Evolutionary conservation across 2,797 vertebrate genomes (phyloP).

Genomic region (Tadarida brasiliensis): DNA sequence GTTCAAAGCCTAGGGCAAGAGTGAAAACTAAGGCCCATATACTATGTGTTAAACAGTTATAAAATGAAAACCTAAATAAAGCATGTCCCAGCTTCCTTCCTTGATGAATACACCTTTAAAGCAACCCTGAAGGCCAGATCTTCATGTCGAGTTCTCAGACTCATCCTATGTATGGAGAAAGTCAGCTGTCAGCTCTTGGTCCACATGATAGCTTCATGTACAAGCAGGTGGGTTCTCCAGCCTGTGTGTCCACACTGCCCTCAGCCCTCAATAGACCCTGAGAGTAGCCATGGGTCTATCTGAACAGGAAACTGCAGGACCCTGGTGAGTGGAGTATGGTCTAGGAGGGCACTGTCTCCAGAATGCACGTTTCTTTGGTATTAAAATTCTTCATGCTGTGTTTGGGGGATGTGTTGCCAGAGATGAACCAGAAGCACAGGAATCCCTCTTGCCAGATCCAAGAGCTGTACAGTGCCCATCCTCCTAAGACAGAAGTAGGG

Average conservation of each 20-base stretch:
- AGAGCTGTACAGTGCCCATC: background rate
- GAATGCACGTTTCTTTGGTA: background rate
- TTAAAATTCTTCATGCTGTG: background rate
- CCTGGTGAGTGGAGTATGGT: background rate
- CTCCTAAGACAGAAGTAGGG: background rate
- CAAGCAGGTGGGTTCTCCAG: background rate
- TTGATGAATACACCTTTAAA: background rate
- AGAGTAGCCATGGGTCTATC: background rate
- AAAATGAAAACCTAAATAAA: slow-evolving; percentile 55
- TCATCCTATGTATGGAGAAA: background rate
- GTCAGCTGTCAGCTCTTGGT: background rate
- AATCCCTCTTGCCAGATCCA: background rate
- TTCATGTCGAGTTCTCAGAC: background rate
- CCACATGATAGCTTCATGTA: fast-evolving
- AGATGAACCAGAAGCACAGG: background rate
- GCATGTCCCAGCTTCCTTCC: background rate
- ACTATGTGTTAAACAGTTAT: background rate
- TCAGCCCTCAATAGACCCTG: background rate
- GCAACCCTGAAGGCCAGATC: background rate
- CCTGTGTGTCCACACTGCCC: background rate
- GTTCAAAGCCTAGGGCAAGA: background rate
- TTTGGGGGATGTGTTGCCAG: no score
- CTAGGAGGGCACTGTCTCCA: background rate
- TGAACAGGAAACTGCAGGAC: background rate
- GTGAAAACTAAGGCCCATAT: background rate